Conservation (phyloP, 2,113 vertebrate genomes). For the Strix uralensis region DNA sequence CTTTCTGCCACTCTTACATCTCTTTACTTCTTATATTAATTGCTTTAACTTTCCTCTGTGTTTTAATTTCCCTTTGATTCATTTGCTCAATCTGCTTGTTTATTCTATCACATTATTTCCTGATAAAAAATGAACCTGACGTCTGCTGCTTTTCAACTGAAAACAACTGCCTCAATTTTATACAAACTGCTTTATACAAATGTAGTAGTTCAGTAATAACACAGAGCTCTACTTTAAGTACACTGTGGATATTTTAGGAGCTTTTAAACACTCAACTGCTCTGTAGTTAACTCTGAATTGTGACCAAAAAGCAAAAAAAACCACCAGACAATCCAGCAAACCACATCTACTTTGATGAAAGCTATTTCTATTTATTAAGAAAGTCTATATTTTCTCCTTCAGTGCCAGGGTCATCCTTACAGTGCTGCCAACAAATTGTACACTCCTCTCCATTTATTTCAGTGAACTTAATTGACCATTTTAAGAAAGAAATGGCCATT, state of each 20-base stretch:
- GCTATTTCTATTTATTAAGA: conserved; percentile 71
- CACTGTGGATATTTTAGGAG: conserved; percentile 52
- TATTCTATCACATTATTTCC: not conserved
- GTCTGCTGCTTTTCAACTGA: conserved; percentile 41
- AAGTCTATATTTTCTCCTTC: conserved; percentile 55
- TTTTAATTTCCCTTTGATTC: not conserved
- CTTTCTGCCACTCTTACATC: not conserved
- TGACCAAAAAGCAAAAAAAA: not conserved
- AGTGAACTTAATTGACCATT: conserved; percentile 73
- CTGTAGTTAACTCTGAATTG: conserved; percentile 55
- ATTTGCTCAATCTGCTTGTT: conserved; percentile 44
- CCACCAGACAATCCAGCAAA: not conserved
- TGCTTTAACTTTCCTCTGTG: not conserved
- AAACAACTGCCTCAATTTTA: conserved; percentile 43
- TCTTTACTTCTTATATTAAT: not conserved
- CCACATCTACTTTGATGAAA: conserved; percentile 39
- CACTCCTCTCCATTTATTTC: conserved; percentile 66
- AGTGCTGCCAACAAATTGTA: conserved; percentile 56
- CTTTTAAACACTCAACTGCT: conserved; percentile 62
- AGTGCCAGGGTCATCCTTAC: conserved; percentile 38
- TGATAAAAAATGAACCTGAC: not conserved
- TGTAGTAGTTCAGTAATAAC: conserved; percentile 64
- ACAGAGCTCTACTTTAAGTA: conserved; percentile 31
- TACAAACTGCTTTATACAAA: conserved; percentile 61
- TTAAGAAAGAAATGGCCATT: conserved; percentile 67